Percentiles rank a stretch among this genome's conserved stretches.
phyloP scores from a whole-genome alignment of 2,797 vertebrate genomes.

The Lepus oiostolus region DNA sequence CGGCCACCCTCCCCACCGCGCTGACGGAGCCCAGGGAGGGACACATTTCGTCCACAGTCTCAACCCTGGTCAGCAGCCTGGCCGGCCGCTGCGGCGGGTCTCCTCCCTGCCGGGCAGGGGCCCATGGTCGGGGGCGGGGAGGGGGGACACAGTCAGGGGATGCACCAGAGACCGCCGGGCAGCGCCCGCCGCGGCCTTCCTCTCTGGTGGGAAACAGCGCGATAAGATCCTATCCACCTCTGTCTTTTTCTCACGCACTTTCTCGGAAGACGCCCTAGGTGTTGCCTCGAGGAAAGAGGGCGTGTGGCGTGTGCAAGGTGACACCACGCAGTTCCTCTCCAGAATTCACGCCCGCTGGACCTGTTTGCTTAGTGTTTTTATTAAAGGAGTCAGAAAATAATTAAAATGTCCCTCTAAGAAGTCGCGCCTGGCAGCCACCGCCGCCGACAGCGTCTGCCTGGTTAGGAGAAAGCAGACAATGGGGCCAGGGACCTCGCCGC shows the following conservation, averaged over 20 bases:
- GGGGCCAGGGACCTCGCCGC: not conserved
- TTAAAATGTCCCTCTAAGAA: not conserved
- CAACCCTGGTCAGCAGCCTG: not conserved
- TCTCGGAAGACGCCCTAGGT: constrained; percentile 77
- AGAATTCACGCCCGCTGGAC: not conserved
- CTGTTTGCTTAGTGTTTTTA: constrained; percentile 44
- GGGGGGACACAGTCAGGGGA: not conserved
- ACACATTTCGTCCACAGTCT: not conserved
- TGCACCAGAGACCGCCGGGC: not conserved
- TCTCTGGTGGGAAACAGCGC: constrained; percentile 62
- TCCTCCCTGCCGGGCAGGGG: not conserved
- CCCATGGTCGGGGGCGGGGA: not conserved
- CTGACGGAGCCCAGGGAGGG: not conserved
- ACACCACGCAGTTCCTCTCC: constrained; percentile 59
- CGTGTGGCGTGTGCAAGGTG: constrained; percentile 42
- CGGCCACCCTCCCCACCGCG: not conserved
- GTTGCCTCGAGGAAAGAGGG: constrained; percentile 15
- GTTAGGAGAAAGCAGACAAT: not conserved
- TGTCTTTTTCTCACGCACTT: constrained; percentile 43
- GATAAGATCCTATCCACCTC: not conserved
- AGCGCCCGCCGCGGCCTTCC: accelerated
- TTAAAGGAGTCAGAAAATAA: constrained; percentile 55
- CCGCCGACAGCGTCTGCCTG: not conserved
- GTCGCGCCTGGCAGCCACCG: not conserved
- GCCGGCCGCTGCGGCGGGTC: accelerated